These are phyloP conservation scores for Lepidocyrtinus sp. DNA, from an alignment of 2,888 invertebrate species.

Conservation along the genomic window DNA sequence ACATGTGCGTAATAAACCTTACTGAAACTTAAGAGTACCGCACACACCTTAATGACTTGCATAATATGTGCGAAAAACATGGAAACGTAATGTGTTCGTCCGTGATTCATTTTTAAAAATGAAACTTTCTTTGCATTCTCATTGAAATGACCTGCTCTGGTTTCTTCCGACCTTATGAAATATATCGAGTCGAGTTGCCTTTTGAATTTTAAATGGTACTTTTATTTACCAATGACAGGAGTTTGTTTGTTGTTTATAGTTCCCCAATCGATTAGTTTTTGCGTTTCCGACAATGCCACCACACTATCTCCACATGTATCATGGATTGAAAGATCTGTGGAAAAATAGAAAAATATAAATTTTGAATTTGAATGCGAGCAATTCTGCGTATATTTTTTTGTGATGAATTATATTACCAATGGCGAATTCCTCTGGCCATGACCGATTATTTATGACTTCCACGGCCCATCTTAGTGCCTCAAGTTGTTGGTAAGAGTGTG, in stretches of 20 bases:
- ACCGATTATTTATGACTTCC: slow-evolving; percentile 71
- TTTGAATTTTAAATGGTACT: not conserved
- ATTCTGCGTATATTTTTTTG: too few species aligned
- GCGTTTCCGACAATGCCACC: slow-evolving; percentile 69
- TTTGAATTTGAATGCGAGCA: too few species aligned
- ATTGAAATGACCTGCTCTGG: not conserved
- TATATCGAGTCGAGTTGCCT: not conserved
- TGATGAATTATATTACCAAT: slow-evolving; percentile 69
- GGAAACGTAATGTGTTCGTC: too few species aligned
- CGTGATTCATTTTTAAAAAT: not conserved
- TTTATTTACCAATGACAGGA: slow-evolving; percentile 69
- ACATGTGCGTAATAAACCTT: too few species aligned
- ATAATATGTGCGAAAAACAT: not conserved
- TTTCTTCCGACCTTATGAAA: too few species aligned
- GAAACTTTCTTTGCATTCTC: not conserved
- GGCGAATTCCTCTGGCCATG: slow-evolving; percentile 70
- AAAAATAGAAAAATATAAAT: slow-evolving; percentile 29
- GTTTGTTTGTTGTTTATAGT: slow-evolving; percentile 59
- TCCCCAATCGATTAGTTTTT: slow-evolving; percentile 67
- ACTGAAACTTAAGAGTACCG: too few species aligned
- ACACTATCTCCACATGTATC: slow-evolving; percentile 70
- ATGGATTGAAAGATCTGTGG: slow-evolving; percentile 69
- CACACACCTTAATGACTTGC: not conserved
- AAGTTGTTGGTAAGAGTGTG: slow-evolving; percentile 70
- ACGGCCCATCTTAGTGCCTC: slow-evolving; percentile 71